These are phyloP conservation scores for Megalonaias nervosa DNA, from an alignment of 1,140 invertebrate species.

Conservation along the genomic window DNA sequence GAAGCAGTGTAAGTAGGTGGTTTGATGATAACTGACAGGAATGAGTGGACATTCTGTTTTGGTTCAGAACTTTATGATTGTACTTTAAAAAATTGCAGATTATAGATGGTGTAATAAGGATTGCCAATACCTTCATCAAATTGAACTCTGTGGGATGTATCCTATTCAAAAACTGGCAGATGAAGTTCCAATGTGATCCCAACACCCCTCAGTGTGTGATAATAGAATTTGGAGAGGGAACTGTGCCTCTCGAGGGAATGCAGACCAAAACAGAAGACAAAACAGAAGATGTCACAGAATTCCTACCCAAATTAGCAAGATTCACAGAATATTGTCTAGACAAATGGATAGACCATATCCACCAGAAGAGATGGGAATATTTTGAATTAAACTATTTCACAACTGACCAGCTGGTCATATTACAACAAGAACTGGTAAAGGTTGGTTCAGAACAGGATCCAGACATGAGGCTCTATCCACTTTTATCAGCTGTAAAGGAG, in stretches of 20 bases:
- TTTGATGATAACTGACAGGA: too few relatives aligned
- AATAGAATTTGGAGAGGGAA: constrained; percentile 37
- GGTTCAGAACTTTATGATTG: too few relatives aligned
- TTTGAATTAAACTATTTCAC: constrained; percentile 47
- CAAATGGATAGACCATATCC: constrained; percentile 44
- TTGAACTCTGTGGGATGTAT: constrained; percentile 46
- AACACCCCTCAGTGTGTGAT: constrained; percentile 10
- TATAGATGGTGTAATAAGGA: constrained; percentile 20
- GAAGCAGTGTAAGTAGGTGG: too few relatives aligned
- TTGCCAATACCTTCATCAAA: constrained; percentile 29
- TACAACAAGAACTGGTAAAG: constrained; percentile 37
- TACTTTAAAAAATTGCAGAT: constrained; percentile 7
- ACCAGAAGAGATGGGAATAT: constrained; percentile 27
- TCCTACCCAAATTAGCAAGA: constrained; percentile 33
- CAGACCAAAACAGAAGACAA: too few relatives aligned
- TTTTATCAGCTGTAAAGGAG: constrained; percentile 29
- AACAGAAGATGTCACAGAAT: constrained; percentile 19
- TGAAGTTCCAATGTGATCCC: constrained; percentile 31
- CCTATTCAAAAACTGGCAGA: constrained; percentile 48
- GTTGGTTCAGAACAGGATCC: neutral
- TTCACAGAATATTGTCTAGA: constrained; percentile 44
- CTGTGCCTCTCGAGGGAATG: neutral
- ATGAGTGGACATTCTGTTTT: too few relatives aligned
- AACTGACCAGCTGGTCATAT: constrained; percentile 47
- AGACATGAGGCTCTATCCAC: constrained; percentile 22